Percentiles rank a stretch among this genome's conserved stretches.
These are phyloP conservation scores for Dyspetes luteomarginatus DNA, from an alignment of 2,888 invertebrate genomes.

Conservation along the genomic window DNA sequence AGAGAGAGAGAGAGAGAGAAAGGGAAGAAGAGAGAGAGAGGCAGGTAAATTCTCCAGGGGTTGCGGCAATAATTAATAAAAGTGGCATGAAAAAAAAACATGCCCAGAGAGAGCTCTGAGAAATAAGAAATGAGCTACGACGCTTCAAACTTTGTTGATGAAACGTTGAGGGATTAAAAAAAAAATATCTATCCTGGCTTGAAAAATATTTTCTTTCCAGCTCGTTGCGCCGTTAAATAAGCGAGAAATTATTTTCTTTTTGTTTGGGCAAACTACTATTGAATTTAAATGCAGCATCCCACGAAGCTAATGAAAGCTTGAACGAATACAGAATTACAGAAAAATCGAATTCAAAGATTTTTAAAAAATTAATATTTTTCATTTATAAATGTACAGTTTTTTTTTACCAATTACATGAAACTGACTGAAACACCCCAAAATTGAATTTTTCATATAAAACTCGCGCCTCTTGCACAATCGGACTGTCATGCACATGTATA, in stretches of 20 bases:
- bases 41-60: slow-evolving; percentile 16
- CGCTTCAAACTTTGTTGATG: slow-evolving; percentile 14
- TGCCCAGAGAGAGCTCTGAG: neutral
- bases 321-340: neutral
- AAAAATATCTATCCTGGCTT: slow-evolving; percentile 9
- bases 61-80: slow-evolving; percentile 59
- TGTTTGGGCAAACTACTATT: neutral
- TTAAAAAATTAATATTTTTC: too few relatives aligned
- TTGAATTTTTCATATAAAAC: slow-evolving; percentile 71
- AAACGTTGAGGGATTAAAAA: slow-evolving; percentile 4
- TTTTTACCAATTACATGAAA: neutral
- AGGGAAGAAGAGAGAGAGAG: too few relatives aligned
- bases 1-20: too few relatives aligned
- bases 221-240: neutral
- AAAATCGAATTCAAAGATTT: too few relatives aligned
- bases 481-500: slow-evolving; percentile 33
- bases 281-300: neutral
- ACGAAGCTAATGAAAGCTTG: neutral
- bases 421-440: neutral
- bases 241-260: neutral
- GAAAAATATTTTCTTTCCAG: neutral
- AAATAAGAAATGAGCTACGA: slow-evolving; percentile 8
- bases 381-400: neutral
- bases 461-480: slow-evolving; percentile 24
- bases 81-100: slow-evolving; percentile 11